Evolutionary conservation across 2,888 invertebrate species (phyloP), one percentile per base, ranked within the genome.

Genomic region (Drosophila kanekoi): DNA sequence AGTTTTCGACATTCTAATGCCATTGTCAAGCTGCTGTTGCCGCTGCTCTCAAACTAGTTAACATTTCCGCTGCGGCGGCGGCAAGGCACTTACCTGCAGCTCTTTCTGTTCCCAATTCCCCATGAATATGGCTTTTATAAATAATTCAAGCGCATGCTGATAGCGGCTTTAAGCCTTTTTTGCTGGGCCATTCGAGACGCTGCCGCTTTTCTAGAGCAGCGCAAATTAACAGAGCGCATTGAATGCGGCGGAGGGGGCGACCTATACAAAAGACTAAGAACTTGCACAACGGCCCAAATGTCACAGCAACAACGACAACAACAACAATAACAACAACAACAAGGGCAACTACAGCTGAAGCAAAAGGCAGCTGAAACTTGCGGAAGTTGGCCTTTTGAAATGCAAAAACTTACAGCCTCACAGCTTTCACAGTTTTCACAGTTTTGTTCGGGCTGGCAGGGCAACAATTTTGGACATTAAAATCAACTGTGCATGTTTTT

Each of bases 1-100:
- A 86, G 70, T 85, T 84, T 82, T 87, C 83, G 80, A 77, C 83
- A 79, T 87, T 87, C 88, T 87, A 87, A 86, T 87, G 83, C 88
- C 83, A 84, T 84, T 87, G 83, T 84, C 88, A 84, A 85, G 88
- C 83, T 58, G 88, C 37, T 53, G 71, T 60, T 56, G 61, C 48
- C 28, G 60, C 45, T 62, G 57, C 66, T 65, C 66, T 65, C 54
- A 69, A 87, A 81, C 87, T 85, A 83, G 86, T 86, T 84, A 86
- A 80, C 88, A 82, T 84, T 84, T 87, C 86, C 86, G 88, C 74
- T 71, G 65, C 61, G 58, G 51, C 68, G 65, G 64, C 53, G 38
- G 23, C 28, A 51, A 67, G 51, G 66, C 69, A 54, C 65, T 64
- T 40, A 77, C 74, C 74, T 78, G 78, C 57, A 48, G 51, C 59